phyloP scores from a whole-genome alignment of 2,888 invertebrate genomes.

The Automeris io region DNA sequence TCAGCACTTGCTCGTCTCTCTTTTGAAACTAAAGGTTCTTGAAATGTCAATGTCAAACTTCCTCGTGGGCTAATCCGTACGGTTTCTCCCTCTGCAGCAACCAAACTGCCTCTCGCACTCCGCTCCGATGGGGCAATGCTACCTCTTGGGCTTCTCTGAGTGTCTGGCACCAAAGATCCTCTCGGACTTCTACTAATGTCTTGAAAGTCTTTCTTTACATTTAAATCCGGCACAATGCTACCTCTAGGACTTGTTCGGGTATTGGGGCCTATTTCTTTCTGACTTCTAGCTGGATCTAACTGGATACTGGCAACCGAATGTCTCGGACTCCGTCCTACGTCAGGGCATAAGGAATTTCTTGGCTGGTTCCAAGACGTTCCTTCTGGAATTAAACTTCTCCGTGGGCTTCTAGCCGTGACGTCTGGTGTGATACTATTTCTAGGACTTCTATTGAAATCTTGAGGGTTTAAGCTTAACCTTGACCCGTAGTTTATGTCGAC shows the following conservation, averaged over 20 bases:
- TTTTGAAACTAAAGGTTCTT: slow-evolving; percentile 74
- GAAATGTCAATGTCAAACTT: slow-evolving; percentile 78
- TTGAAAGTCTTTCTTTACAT: slow-evolving; percentile 62
- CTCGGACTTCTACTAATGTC: slow-evolving; percentile 71
- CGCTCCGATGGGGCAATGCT: slow-evolving; percentile 77
- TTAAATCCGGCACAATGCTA: slow-evolving; percentile 64
- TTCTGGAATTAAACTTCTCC: slow-evolving; percentile 79
- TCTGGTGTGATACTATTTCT: slow-evolving; percentile 70
- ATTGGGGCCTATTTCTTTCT: slow-evolving; percentile 70
- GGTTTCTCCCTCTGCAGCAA: slow-evolving; percentile 51
- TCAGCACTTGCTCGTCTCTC: slow-evolving; percentile 79
- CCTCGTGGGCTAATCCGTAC: slow-evolving; percentile 74
- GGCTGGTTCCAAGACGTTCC: slow-evolving; percentile 75
- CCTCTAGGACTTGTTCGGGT: slow-evolving; percentile 78
- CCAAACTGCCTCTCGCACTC: slow-evolving; percentile 60
- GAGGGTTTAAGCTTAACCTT: slow-evolving; percentile 75
- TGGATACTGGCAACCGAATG: slow-evolving; percentile 74
- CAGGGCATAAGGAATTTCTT: slow-evolving; percentile 77
- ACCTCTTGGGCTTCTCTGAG: slow-evolving; percentile 78
- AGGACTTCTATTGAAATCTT: slow-evolving; percentile 71
- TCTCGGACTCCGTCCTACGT: slow-evolving; percentile 77
- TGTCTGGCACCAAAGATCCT: slow-evolving; percentile 77
- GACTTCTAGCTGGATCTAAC: slow-evolving; percentile 56
- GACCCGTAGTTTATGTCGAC: slow-evolving; percentile 76
- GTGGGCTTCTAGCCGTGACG: slow-evolving; percentile 71